Evolutionary conservation across 2,888 invertebrate species (phyloP).

Genomic region (Leptinotarsa juncta): DNA sequence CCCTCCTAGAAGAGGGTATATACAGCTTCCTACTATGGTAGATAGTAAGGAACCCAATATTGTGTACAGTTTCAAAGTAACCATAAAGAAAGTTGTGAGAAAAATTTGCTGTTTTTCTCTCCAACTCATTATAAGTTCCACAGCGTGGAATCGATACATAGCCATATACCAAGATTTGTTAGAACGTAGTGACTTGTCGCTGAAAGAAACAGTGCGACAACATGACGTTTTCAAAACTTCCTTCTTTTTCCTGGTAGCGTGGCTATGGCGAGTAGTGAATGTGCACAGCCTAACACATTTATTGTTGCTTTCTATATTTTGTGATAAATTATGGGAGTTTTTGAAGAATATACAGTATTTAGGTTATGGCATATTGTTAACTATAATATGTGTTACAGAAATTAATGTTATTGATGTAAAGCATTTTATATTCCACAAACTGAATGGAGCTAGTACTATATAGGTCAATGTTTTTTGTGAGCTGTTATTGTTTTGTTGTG

Average conservation of each 20-base stretch:
- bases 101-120: slow-evolving; percentile 76
- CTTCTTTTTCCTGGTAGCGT: slow-evolving; percentile 79
- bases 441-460: slow-evolving; percentile 60
- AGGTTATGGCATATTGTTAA: slow-evolving; percentile 77
- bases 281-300: slow-evolving; percentile 83
- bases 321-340: slow-evolving; percentile 86
- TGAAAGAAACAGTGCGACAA: slow-evolving; percentile 69
- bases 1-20: slow-evolving; percentile 79
- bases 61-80: slow-evolving; percentile 76
- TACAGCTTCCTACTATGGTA: slow-evolving; percentile 73
- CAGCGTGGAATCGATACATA: slow-evolving; percentile 88
- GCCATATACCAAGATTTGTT: slow-evolving; percentile 82
- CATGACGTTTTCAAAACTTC: slow-evolving; percentile 76
- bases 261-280: slow-evolving; percentile 83
- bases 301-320: slow-evolving; percentile 80
- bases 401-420: slow-evolving; percentile 75
- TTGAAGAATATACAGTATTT: slow-evolving; percentile 76
- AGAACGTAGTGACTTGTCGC: slow-evolving; percentile 73
- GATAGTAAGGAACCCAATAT: slow-evolving; percentile 68
- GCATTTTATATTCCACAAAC: slow-evolving; percentile 68
- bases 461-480: slow-evolving; percentile 20
- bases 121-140: slow-evolving; percentile 79
- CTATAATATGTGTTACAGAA: slow-evolving; percentile 78
- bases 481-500: slow-evolving; percentile 27
- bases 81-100: slow-evolving; percentile 74